Percentiles rank a stretch among this genome's conserved stretches.
These are phyloP conservation scores for Drosophila sp. DNA, from an alignment of 1,140 invertebrate genomes.

Conservation along the genomic window DNA sequence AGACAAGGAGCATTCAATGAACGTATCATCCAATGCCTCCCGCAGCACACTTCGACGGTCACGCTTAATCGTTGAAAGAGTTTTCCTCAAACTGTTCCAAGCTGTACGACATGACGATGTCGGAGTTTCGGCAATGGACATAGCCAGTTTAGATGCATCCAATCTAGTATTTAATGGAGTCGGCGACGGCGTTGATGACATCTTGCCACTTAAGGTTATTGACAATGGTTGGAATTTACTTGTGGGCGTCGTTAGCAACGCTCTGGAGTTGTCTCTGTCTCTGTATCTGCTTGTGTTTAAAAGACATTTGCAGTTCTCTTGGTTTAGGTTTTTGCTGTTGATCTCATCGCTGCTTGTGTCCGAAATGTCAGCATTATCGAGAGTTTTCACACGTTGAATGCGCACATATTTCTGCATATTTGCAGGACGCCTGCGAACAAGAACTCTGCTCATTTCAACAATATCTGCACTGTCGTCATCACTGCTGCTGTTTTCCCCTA, in stretches of 20 bases:
- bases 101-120: not conserved
- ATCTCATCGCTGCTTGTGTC: conserved; percentile 31
- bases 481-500: conserved; percentile 17
- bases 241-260: conserved; percentile 1
- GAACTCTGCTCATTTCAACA: not conserved
- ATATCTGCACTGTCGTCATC: conserved; percentile 6
- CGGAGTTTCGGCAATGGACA: not conserved
- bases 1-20: conserved; percentile 3
- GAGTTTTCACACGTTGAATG: not conserved
- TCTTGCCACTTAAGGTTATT: conserved; percentile 3
- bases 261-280: not conserved
- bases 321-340: conserved; percentile 6
- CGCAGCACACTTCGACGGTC: conserved; percentile 3
- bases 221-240: conserved; percentile 30
- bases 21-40: not conserved
- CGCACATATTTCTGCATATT: conserved; percentile 24
- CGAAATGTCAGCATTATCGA: conserved; percentile 5
- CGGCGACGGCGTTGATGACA: not conserved
- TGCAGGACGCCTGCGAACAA: not conserved
- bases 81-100: conserved; percentile 7
- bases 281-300: not conserved
- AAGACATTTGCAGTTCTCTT: conserved; percentile 19
- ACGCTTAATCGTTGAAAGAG: not conserved
- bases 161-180: too few species aligned
- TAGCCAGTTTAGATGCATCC: not conserved